These are phyloP conservation scores for Tetragonisca angustula DNA, from an alignment of 2,888 invertebrate species.

Conservation along the genomic window DNA sequence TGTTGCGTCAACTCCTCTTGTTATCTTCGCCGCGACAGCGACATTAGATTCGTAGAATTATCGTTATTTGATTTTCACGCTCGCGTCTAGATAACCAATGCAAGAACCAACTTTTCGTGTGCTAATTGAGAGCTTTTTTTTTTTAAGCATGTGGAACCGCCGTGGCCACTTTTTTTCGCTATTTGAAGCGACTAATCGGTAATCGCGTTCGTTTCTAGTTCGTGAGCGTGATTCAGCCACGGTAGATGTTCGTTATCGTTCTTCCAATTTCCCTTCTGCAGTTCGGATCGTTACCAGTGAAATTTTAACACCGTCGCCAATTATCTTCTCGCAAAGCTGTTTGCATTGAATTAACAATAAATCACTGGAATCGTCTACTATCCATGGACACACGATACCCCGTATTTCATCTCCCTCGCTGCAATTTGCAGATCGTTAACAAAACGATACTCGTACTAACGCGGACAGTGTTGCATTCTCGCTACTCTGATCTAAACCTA, in stretches of 20 bases:
- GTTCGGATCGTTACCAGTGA: neutral
- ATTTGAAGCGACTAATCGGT: neutral
- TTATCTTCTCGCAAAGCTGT: neutral
- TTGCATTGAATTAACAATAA: neutral
- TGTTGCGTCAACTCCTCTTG: conserved; percentile 5
- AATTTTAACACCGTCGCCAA: neutral
- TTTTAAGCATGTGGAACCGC: neutral
- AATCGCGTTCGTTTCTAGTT: neutral
- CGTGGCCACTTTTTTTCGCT: no score
- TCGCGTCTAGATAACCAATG: neutral
- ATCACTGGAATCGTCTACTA: neutral
- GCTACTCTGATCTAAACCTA: neutral
- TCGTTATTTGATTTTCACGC: neutral
- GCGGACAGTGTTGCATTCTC: neutral
- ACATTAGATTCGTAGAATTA: neutral
- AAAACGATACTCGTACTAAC: neutral
- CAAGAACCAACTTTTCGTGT: no score
- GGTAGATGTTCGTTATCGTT: neutral
- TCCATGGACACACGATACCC: neutral
- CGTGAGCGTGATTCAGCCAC: neutral
- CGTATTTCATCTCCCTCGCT: neutral
- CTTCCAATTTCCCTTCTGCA: neutral
- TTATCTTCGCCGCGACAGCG: neutral
- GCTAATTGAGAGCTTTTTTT: neutral
- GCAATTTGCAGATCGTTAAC: neutral